Evolutionary conservation across 2,888 invertebrate species (phyloP).

Genomic region (Hypomecis atomaria): DNA sequence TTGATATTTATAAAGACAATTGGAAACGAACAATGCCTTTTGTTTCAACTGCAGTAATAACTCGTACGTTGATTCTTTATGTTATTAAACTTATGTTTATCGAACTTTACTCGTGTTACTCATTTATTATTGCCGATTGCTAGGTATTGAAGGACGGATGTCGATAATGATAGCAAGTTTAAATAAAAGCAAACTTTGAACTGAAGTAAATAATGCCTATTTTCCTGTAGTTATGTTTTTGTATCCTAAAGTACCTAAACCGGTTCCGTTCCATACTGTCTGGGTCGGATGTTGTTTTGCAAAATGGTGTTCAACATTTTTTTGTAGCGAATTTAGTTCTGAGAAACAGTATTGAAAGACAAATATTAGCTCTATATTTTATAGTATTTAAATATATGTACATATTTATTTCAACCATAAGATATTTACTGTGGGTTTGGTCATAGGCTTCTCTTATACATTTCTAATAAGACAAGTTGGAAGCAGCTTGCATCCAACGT

Average conservation of each 20-base stretch:
- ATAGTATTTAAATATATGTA: no score
- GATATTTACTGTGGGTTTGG: no score
- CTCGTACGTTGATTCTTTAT: background rate
- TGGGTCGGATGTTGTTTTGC: slow-evolving; percentile 16
- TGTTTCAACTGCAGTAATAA: background rate
- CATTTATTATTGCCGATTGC: slow-evolving; percentile 13
- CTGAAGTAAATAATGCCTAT: background rate
- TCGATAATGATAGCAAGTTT: slow-evolving; percentile 16
- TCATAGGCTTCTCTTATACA: no score
- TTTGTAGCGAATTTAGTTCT: background rate
- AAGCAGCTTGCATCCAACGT: no score
- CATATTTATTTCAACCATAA: no score
- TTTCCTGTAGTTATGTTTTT: slow-evolving; percentile 5
- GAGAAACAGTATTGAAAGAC: background rate
- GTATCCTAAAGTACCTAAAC: slow-evolving; percentile 7
- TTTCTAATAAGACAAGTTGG: no score
- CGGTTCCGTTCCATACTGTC: slow-evolving; percentile 15
- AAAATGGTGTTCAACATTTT: slow-evolving; percentile 15
- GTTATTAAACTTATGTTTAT: slow-evolving; percentile 10
- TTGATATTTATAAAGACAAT: background rate
- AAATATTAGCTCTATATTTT: no score
- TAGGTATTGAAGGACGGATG: slow-evolving; percentile 19
- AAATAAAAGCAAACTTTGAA: slow-evolving; percentile 8
- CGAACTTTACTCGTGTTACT: slow-evolving; percentile 9
- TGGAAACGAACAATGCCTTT: slow-evolving; percentile 17